Conservation (phyloP, 2,888 invertebrate species). For the Andrena fulva region DNA sequence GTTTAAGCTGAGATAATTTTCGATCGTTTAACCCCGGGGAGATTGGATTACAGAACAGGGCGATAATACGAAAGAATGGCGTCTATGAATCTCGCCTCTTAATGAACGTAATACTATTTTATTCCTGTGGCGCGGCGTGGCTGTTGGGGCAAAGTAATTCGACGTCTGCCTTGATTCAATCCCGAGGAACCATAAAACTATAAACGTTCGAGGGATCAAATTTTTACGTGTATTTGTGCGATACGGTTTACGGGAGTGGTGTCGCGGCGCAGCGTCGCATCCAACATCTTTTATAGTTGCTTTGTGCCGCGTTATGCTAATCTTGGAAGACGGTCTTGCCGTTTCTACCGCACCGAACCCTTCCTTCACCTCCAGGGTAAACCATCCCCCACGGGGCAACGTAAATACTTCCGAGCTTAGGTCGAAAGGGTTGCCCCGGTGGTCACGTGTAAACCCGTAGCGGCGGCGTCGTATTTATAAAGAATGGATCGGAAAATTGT, state of each 20-base stretch:
- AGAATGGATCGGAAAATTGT: conserved; percentile 12
- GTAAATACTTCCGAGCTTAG: conserved; percentile 30
- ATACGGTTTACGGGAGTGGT: no score
- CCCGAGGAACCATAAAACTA: not conserved
- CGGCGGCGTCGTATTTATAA: conserved; percentile 34
- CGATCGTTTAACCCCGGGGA: conserved; percentile 32
- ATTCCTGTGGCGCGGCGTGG: not conserved
- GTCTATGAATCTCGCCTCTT: conserved; percentile 27
- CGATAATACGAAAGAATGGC: conserved; percentile 40
- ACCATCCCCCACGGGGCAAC: conserved; percentile 21
- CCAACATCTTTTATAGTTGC: conserved; percentile 6
- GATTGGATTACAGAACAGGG: conserved; percentile 32
- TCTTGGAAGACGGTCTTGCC: conserved; percentile 20
- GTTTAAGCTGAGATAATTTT: conserved; percentile 35
- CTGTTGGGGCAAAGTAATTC: not conserved
- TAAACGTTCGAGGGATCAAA: not conserved
- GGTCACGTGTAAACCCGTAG: conserved; percentile 16
- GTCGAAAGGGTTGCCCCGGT: conserved; percentile 43
- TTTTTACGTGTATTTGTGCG: not conserved
- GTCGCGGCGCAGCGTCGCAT: no score
- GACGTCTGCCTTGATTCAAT: not conserved
- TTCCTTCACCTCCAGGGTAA: conserved; percentile 9
- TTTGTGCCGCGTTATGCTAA: conserved; percentile 32
- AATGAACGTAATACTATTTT: conserved; percentile 40
- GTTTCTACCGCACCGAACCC: not conserved